Evolutionary conservation across 2,888 invertebrate genomes (phyloP).

Genomic region (Barypeithes pellucidus): DNA sequence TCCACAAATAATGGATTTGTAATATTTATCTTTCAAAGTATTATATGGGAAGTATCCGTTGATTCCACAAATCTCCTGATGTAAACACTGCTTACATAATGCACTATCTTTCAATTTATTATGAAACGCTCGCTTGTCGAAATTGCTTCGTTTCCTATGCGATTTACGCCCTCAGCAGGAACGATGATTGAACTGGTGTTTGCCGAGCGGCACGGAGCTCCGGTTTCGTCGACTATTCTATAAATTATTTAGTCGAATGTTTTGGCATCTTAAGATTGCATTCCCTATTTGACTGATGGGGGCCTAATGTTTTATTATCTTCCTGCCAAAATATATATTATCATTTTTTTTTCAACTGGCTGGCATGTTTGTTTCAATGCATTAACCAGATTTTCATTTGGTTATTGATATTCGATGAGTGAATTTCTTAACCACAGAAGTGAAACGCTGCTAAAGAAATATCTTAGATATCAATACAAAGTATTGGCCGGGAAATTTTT

Average conservation of each 20-base stretch:
- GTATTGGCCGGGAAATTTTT: too few relatives aligned
- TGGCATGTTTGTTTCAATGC: too few relatives aligned
- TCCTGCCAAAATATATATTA: too few relatives aligned
- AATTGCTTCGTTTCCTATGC: constrained; percentile 58
- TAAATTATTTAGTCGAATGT: constrained; percentile 42
- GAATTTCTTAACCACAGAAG: too few relatives aligned
- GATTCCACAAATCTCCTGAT: not conserved
- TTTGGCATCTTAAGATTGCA: constrained; percentile 38
- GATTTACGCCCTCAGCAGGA: constrained; percentile 52
- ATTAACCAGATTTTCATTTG: too few relatives aligned
- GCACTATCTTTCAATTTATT: constrained; percentile 43
- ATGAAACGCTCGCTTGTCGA: constrained; percentile 51
- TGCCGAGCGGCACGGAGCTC: constrained; percentile 25
- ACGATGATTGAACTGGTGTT: constrained; percentile 50
- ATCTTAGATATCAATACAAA: too few relatives aligned
- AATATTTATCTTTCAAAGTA: not conserved
- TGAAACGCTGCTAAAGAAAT: too few relatives aligned
- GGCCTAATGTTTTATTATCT: not conserved
- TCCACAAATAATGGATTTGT: not conserved
- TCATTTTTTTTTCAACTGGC: too few relatives aligned
- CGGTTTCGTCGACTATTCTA: constrained; percentile 36
- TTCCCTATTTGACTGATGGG: constrained; percentile 33
- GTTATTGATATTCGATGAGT: too few relatives aligned
- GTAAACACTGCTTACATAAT: constrained; percentile 24
- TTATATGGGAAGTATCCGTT: not conserved